phyloP scores from a whole-genome alignment of 2,888 invertebrate genomes.

The Hypolimnas misippus region DNA sequence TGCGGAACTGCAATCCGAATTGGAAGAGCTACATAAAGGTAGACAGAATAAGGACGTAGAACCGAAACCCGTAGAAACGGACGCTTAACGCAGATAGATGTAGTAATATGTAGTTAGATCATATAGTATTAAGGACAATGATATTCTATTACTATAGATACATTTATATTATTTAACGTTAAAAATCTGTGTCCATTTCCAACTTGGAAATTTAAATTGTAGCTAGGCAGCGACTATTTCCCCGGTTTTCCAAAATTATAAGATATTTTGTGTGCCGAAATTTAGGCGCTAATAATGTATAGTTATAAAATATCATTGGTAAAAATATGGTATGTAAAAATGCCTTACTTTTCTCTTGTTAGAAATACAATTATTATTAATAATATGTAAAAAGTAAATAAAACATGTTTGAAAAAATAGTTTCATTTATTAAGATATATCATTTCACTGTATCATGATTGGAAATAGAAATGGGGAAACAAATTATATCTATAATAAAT shows the following conservation, averaged over 20 bases:
- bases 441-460: neutral
- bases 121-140: neutral
- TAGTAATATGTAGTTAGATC: neutral
- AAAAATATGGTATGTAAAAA: neutral
- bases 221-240: too few species aligned
- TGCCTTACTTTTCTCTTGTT: neutral
- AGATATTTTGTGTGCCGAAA: too few species aligned
- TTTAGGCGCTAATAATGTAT: too few species aligned
- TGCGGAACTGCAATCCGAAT: constrained; percentile 88
- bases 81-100: constrained; percentile 1
- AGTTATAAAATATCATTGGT: too few species aligned
- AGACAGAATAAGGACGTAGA: constrained; percentile 44
- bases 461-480: neutral
- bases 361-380: neutral
- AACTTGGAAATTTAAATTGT: too few species aligned
- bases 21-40: constrained; percentile 75
- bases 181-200: too few species aligned
- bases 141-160: too few species aligned
- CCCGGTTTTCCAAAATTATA: too few species aligned
- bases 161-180: too few species aligned
- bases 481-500: neutral
- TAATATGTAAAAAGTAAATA: constrained; percentile 6
- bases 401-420: neutral
- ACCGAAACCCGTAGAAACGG: constrained; percentile 27
- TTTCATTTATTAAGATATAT: constrained; percentile 2